Evolutionary conservation across 2,888 invertebrate genomes (phyloP).

Genomic region (Drosophila barbarae): DNA sequence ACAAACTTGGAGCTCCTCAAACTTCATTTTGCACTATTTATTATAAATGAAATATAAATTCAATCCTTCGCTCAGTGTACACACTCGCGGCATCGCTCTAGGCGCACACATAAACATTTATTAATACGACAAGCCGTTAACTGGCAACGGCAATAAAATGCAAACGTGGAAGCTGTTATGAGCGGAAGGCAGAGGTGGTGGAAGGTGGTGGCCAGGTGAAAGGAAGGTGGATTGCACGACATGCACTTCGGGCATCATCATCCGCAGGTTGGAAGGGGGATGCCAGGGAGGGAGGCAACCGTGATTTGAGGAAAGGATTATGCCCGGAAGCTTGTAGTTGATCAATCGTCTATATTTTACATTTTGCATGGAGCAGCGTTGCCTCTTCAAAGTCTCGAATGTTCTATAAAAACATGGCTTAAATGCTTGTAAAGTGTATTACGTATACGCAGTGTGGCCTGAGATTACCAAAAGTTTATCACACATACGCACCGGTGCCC

Average conservation of each 20-base stretch:
- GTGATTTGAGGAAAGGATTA: slow-evolving; percentile 4
- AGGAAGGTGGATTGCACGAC: not conserved
- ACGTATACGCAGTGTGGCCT: not conserved
- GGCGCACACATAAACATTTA: slow-evolving; percentile 35
- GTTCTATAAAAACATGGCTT: slow-evolving; percentile 6
- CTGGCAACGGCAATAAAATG: slow-evolving; percentile 34
- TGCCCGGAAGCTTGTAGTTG: not conserved
- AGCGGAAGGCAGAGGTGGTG: not conserved
- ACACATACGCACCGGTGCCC: not conserved
- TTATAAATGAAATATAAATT: not conserved
- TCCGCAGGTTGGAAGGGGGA: not conserved
- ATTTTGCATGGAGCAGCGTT: not conserved
- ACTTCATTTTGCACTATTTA: not conserved
- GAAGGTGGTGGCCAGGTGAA: not conserved
- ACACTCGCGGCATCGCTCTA: slow-evolving; percentile 3
- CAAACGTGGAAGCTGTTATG: slow-evolving; percentile 10
- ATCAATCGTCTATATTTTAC: slow-evolving; percentile 12
- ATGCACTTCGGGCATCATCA: slow-evolving; percentile 7
- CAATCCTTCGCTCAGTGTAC: slow-evolving; percentile 1
- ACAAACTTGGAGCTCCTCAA: not conserved
- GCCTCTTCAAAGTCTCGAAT: not conserved
- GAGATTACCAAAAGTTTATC: not conserved
- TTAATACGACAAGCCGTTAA: slow-evolving; percentile 40
- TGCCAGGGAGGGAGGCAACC: not conserved
- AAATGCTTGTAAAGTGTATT: slow-evolving; percentile 1